Base-by-base conservation (phyloP, 2,113 vertebrate genomes). In the Notarius lentiginosus region DNA sequence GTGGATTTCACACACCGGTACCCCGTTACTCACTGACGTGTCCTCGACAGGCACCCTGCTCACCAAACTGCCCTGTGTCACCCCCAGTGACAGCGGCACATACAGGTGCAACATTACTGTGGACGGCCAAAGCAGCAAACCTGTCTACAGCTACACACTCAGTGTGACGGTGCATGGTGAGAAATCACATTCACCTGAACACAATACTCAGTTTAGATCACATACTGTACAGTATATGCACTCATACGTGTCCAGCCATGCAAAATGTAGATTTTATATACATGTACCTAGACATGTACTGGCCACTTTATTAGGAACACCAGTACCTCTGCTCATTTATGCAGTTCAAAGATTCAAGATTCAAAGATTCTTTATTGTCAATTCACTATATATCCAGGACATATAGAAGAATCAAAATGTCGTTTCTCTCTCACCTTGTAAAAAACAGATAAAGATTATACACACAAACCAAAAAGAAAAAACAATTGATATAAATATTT, bases 41-140 rank as follows among this genome's bases (percentile, higher is more conserved):
- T 81, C 27, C 8, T 9, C 30, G 24, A 86, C 9, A 1, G 89
- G 89, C 72, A 89, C 79, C 0, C 87, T 92, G 82, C 58, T 92
- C 68, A 85, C 93, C 82, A 95, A 95, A 89, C 88, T 95, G 79
- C 94, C 95, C 5, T 88, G 27, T 60, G 56, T 95, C 79, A 76
- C 63, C 53, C 22, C 0, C 18, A 66, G 0, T 0, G 94, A 95
- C 79, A 24, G 3, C 0, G 95, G 95, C 34, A 9, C 47, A 75
- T 95, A 95, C 65, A 75, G 89, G 73, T 95, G 95, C 72, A 86
- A 70, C 66, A 90, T 95, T 68, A 66, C 84, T 79, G 86, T 89
- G 0, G 18, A 2, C 73, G 89, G 91, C 2, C 91, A 87, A 76
- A 86, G 86, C 87, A 90, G 58, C 70, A 88, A 2, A 5, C 0